Evolutionary conservation across 2,888 invertebrate genomes (phyloP).

Genomic region (Ochropacha duplaris): DNA sequence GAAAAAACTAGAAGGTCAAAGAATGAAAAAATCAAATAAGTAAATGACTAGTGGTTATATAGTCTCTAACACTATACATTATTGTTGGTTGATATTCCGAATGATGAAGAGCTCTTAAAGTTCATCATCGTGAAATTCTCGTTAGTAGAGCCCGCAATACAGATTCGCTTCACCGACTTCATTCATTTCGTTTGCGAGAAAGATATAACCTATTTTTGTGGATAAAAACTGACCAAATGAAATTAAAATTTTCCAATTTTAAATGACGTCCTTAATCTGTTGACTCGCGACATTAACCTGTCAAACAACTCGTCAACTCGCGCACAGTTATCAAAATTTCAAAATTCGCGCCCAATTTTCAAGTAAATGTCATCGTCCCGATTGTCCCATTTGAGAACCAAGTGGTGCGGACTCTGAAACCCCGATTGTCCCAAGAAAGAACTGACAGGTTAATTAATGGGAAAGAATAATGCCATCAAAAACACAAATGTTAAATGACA

Average conservation of each 20-base stretch:
- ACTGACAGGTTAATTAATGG: no score
- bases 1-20: background rate
- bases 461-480: no score
- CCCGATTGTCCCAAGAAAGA: no score
- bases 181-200: slow-evolving; percentile 48
- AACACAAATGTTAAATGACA: no score
- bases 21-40: background rate
- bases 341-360: no score
- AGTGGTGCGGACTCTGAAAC: no score
- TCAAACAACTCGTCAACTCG: no score
- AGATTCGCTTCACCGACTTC: slow-evolving; percentile 67
- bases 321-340: no score
- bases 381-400: no score
- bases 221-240: slow-evolving; percentile 52
- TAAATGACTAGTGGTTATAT: slow-evolving; percentile 9
- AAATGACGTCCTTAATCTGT: no score
- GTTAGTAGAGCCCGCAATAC: slow-evolving; percentile 72
- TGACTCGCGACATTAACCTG: no score
- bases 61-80: slow-evolving; percentile 29
- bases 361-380: no score
- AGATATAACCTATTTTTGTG: slow-evolving; percentile 50
- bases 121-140: slow-evolving; percentile 68
- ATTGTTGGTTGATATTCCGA: slow-evolving; percentile 37
- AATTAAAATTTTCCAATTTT: slow-evolving; percentile 6
- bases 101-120: slow-evolving; percentile 56